Conservation (phyloP, 2,797 vertebrate species). For the Chaenodraco wilsoni region DNA sequence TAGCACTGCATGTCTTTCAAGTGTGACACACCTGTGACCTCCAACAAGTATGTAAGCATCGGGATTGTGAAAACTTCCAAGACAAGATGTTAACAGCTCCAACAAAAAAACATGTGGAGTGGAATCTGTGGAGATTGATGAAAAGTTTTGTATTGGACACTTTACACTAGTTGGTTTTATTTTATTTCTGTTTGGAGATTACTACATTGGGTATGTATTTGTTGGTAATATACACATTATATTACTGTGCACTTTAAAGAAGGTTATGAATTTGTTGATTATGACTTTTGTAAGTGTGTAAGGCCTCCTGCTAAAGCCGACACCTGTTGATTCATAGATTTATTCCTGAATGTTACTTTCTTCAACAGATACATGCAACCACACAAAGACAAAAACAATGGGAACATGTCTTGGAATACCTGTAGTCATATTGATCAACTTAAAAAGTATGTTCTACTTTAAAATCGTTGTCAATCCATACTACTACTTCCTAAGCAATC, state of each 20-base stretch:
- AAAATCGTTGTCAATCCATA: slow-evolving; percentile 34
- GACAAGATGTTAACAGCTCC: not conserved
- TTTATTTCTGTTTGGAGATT: not conserved
- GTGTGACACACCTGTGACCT: not conserved
- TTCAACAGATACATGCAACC: slow-evolving; percentile 44
- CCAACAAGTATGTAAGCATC: not conserved
- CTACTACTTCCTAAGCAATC: slow-evolving; percentile 27
- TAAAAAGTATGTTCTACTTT: slow-evolving; percentile 2
- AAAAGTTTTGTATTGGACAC: not conserved
- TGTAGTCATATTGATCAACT: not conserved
- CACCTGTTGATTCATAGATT: slow-evolving; percentile 2
- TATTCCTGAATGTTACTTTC: slow-evolving; percentile 46
- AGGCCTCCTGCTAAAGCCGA: not conserved
- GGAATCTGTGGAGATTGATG: not conserved
- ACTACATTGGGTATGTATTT: not conserved
- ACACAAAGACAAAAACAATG: slow-evolving; percentile 5
- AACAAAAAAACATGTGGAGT: not conserved
- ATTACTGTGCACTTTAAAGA: not conserved
- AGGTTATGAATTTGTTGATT: too few species aligned
- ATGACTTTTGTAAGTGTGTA: not conserved
- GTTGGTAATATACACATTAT: not conserved
- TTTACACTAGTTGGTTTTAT: too few species aligned
- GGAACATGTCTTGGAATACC: slow-evolving; percentile 3
- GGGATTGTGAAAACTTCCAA: not conserved
- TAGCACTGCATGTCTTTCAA: not conserved